These are phyloP conservation scores for Creontiades dilutus DNA, from an alignment of 2,888 invertebrate species.

Conservation along the genomic window DNA sequence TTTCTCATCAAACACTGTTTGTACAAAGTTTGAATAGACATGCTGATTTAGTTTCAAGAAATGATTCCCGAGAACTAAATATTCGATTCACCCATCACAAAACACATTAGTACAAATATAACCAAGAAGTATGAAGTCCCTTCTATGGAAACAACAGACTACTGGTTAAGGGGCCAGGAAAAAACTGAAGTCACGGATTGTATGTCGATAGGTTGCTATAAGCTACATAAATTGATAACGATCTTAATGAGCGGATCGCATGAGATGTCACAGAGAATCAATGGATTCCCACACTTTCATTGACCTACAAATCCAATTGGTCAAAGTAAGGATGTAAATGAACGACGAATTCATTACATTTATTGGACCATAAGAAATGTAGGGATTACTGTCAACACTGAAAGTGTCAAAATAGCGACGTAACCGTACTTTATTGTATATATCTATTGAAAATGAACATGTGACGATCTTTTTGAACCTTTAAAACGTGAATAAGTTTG, in stretches of 20 bases:
- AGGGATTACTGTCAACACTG: too few species aligned
- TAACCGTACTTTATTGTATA: too few species aligned
- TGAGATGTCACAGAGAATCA: constrained; percentile 35
- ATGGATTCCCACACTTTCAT: constrained; percentile 15
- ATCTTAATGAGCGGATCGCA: constrained; percentile 60
- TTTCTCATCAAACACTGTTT: background rate
- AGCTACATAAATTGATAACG: constrained; percentile 53
- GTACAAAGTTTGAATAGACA: background rate
- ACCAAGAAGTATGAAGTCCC: background rate
- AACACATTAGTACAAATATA: too few species aligned
- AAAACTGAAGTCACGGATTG: background rate
- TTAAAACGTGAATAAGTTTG: too few species aligned
- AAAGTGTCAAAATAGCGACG: too few species aligned
- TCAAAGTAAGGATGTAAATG: too few species aligned
- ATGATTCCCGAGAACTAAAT: background rate
- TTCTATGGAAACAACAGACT: background rate
- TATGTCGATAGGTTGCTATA: constrained; percentile 46
- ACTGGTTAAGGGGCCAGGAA: background rate
- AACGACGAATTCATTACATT: too few species aligned
- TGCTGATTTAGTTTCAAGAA: background rate
- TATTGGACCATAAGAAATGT: too few species aligned
- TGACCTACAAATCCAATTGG: background rate
- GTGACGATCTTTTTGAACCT: too few species aligned
- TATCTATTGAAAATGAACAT: too few species aligned
- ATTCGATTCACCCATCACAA: background rate